A percentile compares a stretch with the other conserved stretches of the same genome.
These are phyloP conservation scores for Eutrigla gurnardus DNA, from an alignment of 2,797 vertebrate genomes.

Conservation along the genomic window DNA sequence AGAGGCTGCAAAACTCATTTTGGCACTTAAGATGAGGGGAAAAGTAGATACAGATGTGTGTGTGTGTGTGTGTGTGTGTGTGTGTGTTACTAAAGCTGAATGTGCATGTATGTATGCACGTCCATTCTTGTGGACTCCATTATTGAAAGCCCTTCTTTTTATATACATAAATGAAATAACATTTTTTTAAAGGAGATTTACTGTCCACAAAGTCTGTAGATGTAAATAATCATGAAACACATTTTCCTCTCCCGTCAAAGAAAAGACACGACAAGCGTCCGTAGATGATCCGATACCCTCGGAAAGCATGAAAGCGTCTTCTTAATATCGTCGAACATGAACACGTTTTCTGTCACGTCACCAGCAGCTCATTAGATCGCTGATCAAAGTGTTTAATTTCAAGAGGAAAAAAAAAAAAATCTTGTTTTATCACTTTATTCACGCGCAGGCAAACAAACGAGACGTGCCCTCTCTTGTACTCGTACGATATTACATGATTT, in stretches of 20 bases:
- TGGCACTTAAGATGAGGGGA: constrained; percentile 74
- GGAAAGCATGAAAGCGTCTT: constrained; percentile 32
- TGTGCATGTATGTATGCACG: constrained; percentile 41
- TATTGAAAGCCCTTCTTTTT: constrained; percentile 31
- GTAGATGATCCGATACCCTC: constrained; percentile 29
- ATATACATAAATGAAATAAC: constrained; percentile 28
- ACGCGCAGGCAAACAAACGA: constrained; percentile 60
- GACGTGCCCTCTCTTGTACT: constrained; percentile 58
- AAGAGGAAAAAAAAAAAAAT: constrained; percentile 40
- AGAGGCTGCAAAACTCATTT: constrained; percentile 79
- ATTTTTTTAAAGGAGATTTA: constrained; percentile 15
- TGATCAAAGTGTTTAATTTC: constrained; percentile 71
- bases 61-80: constrained; percentile 11
- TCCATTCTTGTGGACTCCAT: constrained; percentile 44
- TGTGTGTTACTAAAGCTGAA: constrained; percentile 35
- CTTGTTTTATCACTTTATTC: constrained; percentile 55
- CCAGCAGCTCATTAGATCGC: constrained; percentile 65
- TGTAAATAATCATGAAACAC: constrained; percentile 26
- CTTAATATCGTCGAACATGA: constrained; percentile 55
- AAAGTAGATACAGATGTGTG: constrained; percentile 58
- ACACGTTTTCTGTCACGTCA: constrained; percentile 59
- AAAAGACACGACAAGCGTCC: constrained; percentile 32
- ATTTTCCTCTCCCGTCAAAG: constrained; percentile 36
- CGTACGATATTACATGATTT: constrained; percentile 57
- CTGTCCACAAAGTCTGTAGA: constrained; percentile 4